Percentiles rank a stretch among this genome's conserved stretches.
phyloP scores from a whole-genome alignment of 1,140 invertebrate genomes.

The Hypothenemus hampei region DNA sequence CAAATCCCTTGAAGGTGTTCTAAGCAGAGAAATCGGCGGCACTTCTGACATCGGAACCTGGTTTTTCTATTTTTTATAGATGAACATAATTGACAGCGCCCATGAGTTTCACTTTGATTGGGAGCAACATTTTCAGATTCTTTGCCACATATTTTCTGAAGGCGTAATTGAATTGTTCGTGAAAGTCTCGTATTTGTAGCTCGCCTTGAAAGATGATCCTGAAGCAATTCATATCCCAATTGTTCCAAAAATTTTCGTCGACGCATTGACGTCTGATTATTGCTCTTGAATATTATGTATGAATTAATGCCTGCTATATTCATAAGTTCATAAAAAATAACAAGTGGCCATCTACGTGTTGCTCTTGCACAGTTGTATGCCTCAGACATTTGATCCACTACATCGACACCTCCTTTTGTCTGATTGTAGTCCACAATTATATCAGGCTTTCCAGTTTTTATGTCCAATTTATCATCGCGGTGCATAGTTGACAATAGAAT shows the following conservation, averaged over 20 bases:
- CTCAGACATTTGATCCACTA: slow-evolving; percentile 9
- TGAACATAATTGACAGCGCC: background rate
- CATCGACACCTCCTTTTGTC: slow-evolving; percentile 12
- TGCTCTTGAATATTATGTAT: background rate
- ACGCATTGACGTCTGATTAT: background rate
- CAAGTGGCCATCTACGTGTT: slow-evolving; percentile 14
- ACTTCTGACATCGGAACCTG: background rate
- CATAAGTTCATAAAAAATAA: slow-evolving; percentile 10
- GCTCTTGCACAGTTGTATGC: slow-evolving; percentile 11
- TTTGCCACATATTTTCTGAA: background rate
- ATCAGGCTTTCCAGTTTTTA: slow-evolving; percentile 1
- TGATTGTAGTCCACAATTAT: slow-evolving; percentile 15
- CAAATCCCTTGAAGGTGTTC: no score
- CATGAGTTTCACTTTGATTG: background rate
- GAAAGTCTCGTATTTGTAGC: background rate
- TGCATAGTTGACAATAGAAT: slow-evolving; percentile 2
- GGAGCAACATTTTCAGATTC: background rate
- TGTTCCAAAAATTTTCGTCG: no score
- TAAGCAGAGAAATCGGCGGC: no score
- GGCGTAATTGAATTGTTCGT: background rate
- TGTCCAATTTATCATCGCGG: slow-evolving; percentile 1
- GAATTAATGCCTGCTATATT: slow-evolving; percentile 16
- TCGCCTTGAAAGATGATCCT: background rate
- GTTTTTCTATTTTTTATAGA: background rate
- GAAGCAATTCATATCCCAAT: no score